Percentiles rank a stretch among this genome's conserved stretches.
These are phyloP conservation scores for Rhyacophila brunnea DNA, from an alignment of 1,140 invertebrate species.

Conservation along the genomic window DNA sequence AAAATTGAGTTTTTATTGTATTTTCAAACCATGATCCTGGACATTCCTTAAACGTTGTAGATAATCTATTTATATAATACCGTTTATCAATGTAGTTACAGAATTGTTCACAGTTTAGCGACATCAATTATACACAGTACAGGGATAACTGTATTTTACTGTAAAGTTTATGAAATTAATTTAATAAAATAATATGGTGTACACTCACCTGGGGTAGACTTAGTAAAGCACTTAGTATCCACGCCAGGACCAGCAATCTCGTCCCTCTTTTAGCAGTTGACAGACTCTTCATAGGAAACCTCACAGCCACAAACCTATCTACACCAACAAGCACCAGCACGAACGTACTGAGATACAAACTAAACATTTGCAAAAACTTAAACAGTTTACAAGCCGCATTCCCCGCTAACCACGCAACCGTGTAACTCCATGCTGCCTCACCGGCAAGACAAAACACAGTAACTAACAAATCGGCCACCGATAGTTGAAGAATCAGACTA, in stretches of 20 bases:
- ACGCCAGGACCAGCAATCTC: conserved; percentile 63
- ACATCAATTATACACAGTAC: too few relatives aligned
- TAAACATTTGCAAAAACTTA: conserved; percentile 81
- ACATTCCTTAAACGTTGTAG: too few relatives aligned
- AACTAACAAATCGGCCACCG: conserved; percentile 75
- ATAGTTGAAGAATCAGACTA: conserved; percentile 72
- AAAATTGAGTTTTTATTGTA: too few relatives aligned
- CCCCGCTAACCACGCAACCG: conserved; percentile 77
- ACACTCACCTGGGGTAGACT: conserved; percentile 78
- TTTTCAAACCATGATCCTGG: too few relatives aligned
- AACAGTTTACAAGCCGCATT: conserved; percentile 76
- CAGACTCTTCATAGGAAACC: conserved; percentile 76
- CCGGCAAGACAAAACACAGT: conserved; percentile 77
- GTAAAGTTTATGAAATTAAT: too few relatives aligned
- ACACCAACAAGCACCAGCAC: conserved; percentile 78
- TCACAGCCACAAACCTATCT: conserved; percentile 76
- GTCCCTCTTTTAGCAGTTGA: conserved; percentile 65
- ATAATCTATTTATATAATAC: too few relatives aligned
- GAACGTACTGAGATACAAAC: conserved; percentile 81
- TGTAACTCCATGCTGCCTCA: conserved; percentile 76
- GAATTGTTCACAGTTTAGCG: too few relatives aligned
- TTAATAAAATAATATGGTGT: conserved; percentile 10
- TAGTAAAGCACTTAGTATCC: conserved; percentile 68
- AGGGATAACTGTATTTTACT: too few relatives aligned
- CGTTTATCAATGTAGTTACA: too few relatives aligned